Evolutionary conservation across 2,797 vertebrate species (phyloP).

Genomic region (Dallia pectoralis): DNA sequence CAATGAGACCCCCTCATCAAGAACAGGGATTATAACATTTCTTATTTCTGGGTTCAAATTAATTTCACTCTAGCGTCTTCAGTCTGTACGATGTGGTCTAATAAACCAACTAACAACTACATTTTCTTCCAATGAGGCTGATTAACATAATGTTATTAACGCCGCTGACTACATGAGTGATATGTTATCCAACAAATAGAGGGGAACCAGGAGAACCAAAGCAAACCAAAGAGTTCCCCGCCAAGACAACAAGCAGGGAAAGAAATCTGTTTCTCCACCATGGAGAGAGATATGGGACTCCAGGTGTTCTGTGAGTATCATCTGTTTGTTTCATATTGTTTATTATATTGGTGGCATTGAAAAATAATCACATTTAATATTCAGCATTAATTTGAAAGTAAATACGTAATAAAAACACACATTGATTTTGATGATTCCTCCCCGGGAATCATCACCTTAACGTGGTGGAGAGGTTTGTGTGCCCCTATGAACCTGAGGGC

Average conservation of each 20-base stretch:
- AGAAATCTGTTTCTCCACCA: neutral
- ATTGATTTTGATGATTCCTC: slow-evolving; percentile 11
- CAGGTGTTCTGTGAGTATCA: neutral
- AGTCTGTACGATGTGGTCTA: neutral
- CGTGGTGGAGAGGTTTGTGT: no score
- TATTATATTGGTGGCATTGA: neutral
- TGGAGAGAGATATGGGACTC: neutral
- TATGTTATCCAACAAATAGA: neutral
- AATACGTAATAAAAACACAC: neutral
- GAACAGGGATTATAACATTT: neutral
- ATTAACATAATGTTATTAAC: neutral
- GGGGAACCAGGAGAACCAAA: neutral
- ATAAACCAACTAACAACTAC: neutral
- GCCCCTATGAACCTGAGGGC: no score
- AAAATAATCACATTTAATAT: neutral
- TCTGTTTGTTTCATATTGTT: neutral
- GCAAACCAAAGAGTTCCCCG: neutral
- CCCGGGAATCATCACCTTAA: no score
- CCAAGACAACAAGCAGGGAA: neutral
- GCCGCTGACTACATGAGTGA: neutral
- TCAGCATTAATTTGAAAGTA: neutral
- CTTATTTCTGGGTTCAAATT: slow-evolving; percentile 5
- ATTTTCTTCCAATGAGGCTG: neutral
- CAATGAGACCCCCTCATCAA: neutral
- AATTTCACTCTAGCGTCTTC: neutral